phyloP scores from a whole-genome alignment of 2,113 vertebrate species.

The Galeopterus variegatus region DNA sequence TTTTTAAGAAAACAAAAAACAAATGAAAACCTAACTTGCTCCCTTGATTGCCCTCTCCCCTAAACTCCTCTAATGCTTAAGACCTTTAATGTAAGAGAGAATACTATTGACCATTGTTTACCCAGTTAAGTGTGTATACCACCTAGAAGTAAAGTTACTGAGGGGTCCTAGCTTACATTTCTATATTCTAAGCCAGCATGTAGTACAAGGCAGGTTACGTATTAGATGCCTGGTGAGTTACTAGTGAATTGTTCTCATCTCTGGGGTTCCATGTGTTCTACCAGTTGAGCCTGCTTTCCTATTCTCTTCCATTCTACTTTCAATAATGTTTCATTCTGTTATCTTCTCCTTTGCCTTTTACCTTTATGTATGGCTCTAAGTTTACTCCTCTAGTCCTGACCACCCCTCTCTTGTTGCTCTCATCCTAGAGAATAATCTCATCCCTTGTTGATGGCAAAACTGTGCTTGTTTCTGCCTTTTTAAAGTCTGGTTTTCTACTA shows the following conservation, averaged over 20 bases:
- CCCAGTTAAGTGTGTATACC: not conserved
- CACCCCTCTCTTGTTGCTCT: not conserved
- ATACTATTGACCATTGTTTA: not conserved
- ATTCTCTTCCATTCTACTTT: not conserved
- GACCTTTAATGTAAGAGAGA: constrained; percentile 48
- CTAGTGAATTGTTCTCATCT: not conserved
- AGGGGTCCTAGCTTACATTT: not conserved
- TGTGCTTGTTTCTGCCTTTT: not conserved
- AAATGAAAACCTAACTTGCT: not conserved
- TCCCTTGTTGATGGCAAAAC: not conserved
- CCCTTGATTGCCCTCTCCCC: not conserved
- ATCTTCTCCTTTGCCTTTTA: not conserved
- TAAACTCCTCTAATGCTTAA: not conserved
- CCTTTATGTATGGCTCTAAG: not conserved
- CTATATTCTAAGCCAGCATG: not conserved
- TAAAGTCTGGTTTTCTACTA: not conserved
- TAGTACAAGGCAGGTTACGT: not conserved
- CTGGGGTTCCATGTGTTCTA: not conserved
- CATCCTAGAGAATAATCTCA: not conserved
- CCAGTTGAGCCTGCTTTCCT: not conserved
- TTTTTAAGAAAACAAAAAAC: no score
- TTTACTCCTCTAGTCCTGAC: not conserved
- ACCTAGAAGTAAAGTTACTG: not conserved
- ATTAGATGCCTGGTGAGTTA: not conserved
- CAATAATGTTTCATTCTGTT: not conserved